These are phyloP conservation scores for Anolis apletophallus DNA, from an alignment of 2,797 vertebrate genomes.

Conservation along the genomic window DNA sequence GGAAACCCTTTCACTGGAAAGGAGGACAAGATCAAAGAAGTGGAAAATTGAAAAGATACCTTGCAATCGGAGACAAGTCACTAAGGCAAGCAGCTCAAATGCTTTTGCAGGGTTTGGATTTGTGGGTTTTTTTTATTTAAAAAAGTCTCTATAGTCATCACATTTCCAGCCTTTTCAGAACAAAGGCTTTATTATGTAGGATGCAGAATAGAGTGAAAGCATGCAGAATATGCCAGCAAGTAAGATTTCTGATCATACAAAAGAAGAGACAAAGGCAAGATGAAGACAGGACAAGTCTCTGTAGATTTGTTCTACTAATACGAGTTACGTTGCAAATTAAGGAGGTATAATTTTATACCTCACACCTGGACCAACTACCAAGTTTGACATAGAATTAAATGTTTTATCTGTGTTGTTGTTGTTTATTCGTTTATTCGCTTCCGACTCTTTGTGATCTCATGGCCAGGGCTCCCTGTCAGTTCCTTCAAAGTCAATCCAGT, in stretches of 20 bases:
- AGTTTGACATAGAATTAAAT: not conserved
- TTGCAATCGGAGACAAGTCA: conserved; percentile 66
- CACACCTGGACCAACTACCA: not conserved
- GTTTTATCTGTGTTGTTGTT: not conserved
- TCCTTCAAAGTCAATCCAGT: too few species aligned
- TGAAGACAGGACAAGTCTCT: not conserved
- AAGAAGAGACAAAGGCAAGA: not conserved
- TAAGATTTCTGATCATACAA: conserved; percentile 30
- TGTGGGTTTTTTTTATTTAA: conserved; percentile 8
- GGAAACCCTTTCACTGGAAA: conserved; percentile 59
- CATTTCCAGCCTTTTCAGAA: conserved; percentile 58
- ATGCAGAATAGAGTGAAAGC: conserved; percentile 46
- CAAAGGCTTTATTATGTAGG: conserved; percentile 65
- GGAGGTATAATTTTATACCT: not conserved
- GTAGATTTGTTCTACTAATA: not conserved
- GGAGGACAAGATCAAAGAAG: conserved; percentile 15
- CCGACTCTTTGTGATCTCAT: too few species aligned
- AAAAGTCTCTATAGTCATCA: conserved; percentile 56
- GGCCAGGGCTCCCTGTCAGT: too few species aligned
- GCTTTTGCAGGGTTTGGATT: conserved; percentile 35
- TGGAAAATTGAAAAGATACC: conserved; percentile 51
- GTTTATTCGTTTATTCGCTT: too few species aligned
- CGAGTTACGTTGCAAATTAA: not conserved
- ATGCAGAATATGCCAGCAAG: conserved; percentile 45
- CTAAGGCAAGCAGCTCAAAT: conserved; percentile 43